These are phyloP conservation scores for Steinernema feltiae DNA, from an alignment of 1,140 invertebrate species.

Conservation along the genomic window DNA sequence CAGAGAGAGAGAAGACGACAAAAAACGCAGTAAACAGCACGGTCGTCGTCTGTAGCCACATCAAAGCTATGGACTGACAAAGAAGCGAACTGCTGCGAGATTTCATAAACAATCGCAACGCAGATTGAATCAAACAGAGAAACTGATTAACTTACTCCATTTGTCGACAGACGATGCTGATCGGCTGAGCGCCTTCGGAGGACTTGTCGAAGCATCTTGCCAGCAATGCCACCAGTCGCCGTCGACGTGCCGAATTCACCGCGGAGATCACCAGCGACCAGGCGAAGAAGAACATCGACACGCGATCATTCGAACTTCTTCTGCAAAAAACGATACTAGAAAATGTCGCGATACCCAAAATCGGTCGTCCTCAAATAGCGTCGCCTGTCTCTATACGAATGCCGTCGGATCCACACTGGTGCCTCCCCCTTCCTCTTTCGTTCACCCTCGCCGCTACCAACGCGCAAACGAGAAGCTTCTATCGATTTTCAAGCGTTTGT, in stretches of 20 bases:
- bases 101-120: too few species aligned
- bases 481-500: slow-evolving; percentile 10
- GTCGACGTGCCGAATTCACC: not conserved
- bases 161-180: not conserved
- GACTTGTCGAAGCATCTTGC: not conserved
- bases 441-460: not conserved
- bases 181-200: not conserved
- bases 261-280: not conserved
- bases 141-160: not conserved
- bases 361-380: not conserved
- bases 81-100: too few species aligned
- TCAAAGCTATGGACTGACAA: too few species aligned
- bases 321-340: not conserved
- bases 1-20: too few species aligned
- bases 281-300: slow-evolving; percentile 4
- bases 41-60: too few species aligned
- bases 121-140: too few species aligned
- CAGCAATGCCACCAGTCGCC: not conserved
- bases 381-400: not conserved
- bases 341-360: not conserved
- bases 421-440: not conserved
- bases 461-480: slow-evolving; percentile 7
- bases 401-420: not conserved
- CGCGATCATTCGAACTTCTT: not conserved
- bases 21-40: too few species aligned